Evolutionary conservation across 2,888 invertebrate genomes (phyloP).

Genomic region (Xestoiulus laeticollis): DNA sequence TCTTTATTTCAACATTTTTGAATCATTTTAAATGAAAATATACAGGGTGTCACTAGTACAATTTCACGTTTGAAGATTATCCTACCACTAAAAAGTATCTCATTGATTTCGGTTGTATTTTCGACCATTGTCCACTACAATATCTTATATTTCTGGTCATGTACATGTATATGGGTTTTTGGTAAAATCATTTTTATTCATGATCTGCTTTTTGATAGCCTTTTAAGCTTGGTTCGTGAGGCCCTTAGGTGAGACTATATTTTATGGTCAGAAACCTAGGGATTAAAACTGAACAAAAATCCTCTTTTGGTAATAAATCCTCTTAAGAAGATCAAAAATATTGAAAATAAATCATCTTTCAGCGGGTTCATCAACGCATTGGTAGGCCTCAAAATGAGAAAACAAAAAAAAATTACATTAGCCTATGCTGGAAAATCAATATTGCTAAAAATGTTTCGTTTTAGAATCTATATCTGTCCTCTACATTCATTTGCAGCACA

Average conservation of each 20-base stretch:
- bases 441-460: slow-evolving; percentile 10
- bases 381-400: background rate
- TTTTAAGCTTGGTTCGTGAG: background rate
- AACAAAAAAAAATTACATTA: background rate
- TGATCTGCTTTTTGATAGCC: too few relatives aligned
- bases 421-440: background rate
- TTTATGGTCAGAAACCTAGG: background rate
- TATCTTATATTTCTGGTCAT: too few relatives aligned
- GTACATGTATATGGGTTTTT: too few relatives aligned
- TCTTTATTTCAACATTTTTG: too few relatives aligned
- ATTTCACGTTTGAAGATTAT: too few relatives aligned
- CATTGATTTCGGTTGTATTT: too few relatives aligned
- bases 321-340: slow-evolving; percentile 30
- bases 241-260: background rate
- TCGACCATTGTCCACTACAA: too few relatives aligned
- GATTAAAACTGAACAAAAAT: background rate
- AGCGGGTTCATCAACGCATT: background rate
- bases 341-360: slow-evolving; percentile 22
- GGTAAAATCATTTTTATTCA: too few relatives aligned
- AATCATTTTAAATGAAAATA: too few relatives aligned
- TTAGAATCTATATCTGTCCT: background rate
- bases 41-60: too few relatives aligned
- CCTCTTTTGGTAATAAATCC: slow-evolving; percentile 23
- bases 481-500: background rate
- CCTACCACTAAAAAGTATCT: too few relatives aligned